Percentiles rank a stretch among this genome's conserved stretches.
These are phyloP conservation scores for Whitmania pigra DNA, from an alignment of 1,140 invertebrate genomes.

Conservation along the genomic window DNA sequence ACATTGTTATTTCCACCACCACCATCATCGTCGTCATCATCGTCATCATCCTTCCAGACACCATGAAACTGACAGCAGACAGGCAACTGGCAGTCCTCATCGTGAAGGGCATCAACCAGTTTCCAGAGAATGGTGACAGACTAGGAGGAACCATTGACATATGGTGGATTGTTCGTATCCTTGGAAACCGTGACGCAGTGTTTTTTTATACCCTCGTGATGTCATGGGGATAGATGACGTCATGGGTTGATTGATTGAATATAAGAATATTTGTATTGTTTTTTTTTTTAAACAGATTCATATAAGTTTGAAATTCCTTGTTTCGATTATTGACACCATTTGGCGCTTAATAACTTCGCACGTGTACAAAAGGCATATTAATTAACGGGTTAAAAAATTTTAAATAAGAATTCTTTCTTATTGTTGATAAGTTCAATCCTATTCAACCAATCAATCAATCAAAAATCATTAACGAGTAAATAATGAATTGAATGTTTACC, in stretches of 20 bases:
- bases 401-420: no score
- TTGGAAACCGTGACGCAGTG: background rate
- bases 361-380: no score
- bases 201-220: background rate
- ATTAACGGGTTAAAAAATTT: no score
- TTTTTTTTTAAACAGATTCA: no score
- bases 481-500: background rate
- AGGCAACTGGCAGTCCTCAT: conserved; percentile 55
- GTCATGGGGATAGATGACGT: no score
- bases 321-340: no score
- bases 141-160: conserved; percentile 80
- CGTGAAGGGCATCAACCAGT: conserved; percentile 90
- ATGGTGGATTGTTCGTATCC: conserved; percentile 87
- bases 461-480: background rate
- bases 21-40: background rate
- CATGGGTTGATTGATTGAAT: no score
- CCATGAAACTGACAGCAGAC: conserved; percentile 14
- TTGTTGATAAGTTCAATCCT: no score
- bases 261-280: no score
- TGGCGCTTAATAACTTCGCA: no score
- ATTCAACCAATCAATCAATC: no score
- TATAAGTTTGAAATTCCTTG: no score
- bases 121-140: conserved; percentile 78
- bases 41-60: conserved; percentile 3
- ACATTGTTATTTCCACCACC: background rate